These are phyloP conservation scores for Marcusenius ussheri DNA, from an alignment of 2,113 vertebrate genomes.

Conservation along the genomic window DNA sequence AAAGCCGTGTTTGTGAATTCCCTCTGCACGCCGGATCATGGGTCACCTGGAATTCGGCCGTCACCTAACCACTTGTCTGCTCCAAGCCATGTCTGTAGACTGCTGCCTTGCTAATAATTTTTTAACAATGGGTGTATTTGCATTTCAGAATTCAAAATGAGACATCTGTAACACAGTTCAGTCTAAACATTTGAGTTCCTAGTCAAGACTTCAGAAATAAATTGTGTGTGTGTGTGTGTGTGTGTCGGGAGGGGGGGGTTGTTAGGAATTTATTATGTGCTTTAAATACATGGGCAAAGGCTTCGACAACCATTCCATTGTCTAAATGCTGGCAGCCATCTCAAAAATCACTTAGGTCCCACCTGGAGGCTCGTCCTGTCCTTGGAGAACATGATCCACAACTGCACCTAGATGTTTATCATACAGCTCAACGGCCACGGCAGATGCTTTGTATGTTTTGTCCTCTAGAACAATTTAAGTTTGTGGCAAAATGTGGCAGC, in stretches of 20 bases:
- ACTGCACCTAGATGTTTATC: neutral
- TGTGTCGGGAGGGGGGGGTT: constrained; percentile 39
- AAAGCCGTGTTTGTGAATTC: neutral
- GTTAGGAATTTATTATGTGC: constrained; percentile 63
- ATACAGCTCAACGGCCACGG: neutral
- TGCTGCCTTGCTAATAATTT: constrained; percentile 23
- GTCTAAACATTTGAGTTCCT: constrained; percentile 8
- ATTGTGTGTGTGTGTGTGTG: no score
- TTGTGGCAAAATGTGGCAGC: neutral
- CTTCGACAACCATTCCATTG: constrained; percentile 33
- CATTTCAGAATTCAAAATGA: constrained; percentile 17
- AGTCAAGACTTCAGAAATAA: constrained; percentile 22
- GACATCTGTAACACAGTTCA: constrained; percentile 28
- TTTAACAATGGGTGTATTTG: constrained; percentile 33
- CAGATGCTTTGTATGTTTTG: neutral
- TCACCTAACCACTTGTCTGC: neutral
- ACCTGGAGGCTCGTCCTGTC: neutral
- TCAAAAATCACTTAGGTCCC: constrained; percentile 33
- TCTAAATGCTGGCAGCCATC: constrained; percentile 38
- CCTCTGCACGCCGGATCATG: no score
- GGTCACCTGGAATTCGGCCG: neutral
- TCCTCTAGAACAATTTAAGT: neutral
- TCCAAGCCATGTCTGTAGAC: constrained; percentile 19
- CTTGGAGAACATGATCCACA: constrained; percentile 16
- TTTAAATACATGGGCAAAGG: constrained; percentile 56